phyloP scores from a whole-genome alignment of 2,113 vertebrate species.

The Eptesicus fuscus region DNA sequence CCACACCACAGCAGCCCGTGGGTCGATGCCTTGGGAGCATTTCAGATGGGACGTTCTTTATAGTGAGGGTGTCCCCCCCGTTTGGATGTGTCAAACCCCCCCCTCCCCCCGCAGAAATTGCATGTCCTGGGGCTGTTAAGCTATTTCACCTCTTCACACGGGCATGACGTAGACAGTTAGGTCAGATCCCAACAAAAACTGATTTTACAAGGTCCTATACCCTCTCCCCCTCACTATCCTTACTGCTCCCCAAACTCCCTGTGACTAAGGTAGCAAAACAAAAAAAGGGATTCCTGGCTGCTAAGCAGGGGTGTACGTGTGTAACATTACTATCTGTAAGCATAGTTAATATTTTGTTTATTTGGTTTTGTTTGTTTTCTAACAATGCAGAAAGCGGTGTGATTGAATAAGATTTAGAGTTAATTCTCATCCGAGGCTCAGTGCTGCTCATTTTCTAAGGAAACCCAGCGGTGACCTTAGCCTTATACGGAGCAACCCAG shows the following conservation, averaged over 20 bases:
- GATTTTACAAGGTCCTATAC: not conserved
- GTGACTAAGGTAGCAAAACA: not conserved
- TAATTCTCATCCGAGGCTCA: not conserved
- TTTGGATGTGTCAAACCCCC: not conserved
- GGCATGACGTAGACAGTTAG: not conserved
- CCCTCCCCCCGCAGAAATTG: not conserved
- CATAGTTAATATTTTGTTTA: not conserved
- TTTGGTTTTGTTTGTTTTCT: not conserved
- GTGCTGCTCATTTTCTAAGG: too few relatives aligned
- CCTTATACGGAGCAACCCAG: not conserved
- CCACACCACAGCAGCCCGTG: not conserved
- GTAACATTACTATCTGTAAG: not conserved
- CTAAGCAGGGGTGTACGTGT: not conserved
- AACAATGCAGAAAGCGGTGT: not conserved
- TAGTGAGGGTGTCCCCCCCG: not conserved
- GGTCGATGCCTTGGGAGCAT: not conserved
- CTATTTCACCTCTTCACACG: not conserved
- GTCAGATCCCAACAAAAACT: not conserved
- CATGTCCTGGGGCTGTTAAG: not conserved
- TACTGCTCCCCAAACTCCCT: not conserved
- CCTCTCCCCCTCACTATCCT: not conserved
- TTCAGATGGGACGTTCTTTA: not conserved
- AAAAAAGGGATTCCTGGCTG: slow-evolving; percentile 1
- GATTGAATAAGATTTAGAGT: not conserved
- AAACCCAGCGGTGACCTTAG: not conserved